Conservation (phyloP, 1,140 invertebrate genomes). For the Diploscapter pachys region DNA sequence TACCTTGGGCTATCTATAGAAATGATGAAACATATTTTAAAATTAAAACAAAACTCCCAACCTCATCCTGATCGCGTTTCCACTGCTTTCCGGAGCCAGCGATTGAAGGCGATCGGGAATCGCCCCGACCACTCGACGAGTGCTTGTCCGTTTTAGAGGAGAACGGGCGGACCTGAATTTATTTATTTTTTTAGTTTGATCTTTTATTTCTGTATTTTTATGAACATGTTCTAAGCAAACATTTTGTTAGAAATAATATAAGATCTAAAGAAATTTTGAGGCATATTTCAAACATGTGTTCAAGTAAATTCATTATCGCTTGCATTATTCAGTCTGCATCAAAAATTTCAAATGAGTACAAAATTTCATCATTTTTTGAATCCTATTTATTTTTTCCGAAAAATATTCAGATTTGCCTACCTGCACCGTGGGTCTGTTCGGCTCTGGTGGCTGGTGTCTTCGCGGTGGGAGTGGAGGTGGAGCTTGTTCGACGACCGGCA, state of each 20-base stretch:
- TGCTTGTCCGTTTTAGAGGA: constrained; percentile 23
- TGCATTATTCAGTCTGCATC: too few relatives aligned
- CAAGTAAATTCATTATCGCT: too few relatives aligned
- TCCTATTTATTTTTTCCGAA: too few relatives aligned
- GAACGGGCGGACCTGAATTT: constrained; percentile 15
- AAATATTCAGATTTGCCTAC: too few relatives aligned
- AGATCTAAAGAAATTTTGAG: neutral
- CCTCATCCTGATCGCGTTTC: constrained; percentile 25
- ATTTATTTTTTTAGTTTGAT: too few relatives aligned
- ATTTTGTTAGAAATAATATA: neutral
- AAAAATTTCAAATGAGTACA: too few relatives aligned
- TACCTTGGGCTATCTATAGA: neutral
- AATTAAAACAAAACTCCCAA: constrained; percentile 18
- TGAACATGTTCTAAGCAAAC: too few relatives aligned
- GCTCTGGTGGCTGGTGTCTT: neutral
- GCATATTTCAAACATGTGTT: too few relatives aligned
- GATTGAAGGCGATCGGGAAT: constrained; percentile 29
- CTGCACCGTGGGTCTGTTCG: too few relatives aligned
- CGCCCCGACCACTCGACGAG: constrained; percentile 28
- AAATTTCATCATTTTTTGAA: too few relatives aligned
- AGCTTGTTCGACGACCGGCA: constrained; percentile 1
- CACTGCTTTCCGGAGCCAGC: constrained; percentile 26
- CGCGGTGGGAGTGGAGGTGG: constrained; percentile 41
- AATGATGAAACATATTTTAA: constrained; percentile 5
- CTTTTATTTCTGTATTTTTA: too few relatives aligned